These are phyloP conservation scores for Cacatua alba DNA, from an alignment of 2,113 vertebrate species.

Conservation along the genomic window DNA sequence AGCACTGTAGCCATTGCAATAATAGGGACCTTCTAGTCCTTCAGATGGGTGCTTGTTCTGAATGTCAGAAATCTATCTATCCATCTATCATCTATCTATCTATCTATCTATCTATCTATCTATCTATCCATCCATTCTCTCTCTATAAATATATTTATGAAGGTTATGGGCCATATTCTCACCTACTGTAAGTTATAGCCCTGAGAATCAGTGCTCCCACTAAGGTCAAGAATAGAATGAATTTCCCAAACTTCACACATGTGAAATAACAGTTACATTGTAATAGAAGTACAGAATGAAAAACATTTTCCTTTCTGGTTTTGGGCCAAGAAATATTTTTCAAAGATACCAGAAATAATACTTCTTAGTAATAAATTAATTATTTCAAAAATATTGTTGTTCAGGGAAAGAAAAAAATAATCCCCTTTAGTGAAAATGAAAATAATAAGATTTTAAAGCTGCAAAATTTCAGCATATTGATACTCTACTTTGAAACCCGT, in stretches of 20 bases:
- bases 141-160: not conserved
- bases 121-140: not conserved
- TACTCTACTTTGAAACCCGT: not conserved
- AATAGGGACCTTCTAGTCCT: not conserved
- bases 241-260: not conserved
- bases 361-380: not conserved
- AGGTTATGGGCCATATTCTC: not conserved
- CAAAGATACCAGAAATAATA: not conserved
- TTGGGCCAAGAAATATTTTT: not conserved
- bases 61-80: not conserved
- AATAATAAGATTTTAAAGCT: not conserved
- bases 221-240: not conserved
- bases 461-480: not conserved
- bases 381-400: not conserved
- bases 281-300: not conserved
- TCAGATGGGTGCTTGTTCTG: not conserved
- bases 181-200: not conserved
- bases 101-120: no score
- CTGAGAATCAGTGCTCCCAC: not conserved
- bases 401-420: not conserved
- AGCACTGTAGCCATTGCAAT: not conserved
- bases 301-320: not conserved
- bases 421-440: not conserved
- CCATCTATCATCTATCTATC: no score
- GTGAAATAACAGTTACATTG: not conserved